Conservation (phyloP, 2,888 invertebrate species). For the Anarsia innoxiella region DNA sequence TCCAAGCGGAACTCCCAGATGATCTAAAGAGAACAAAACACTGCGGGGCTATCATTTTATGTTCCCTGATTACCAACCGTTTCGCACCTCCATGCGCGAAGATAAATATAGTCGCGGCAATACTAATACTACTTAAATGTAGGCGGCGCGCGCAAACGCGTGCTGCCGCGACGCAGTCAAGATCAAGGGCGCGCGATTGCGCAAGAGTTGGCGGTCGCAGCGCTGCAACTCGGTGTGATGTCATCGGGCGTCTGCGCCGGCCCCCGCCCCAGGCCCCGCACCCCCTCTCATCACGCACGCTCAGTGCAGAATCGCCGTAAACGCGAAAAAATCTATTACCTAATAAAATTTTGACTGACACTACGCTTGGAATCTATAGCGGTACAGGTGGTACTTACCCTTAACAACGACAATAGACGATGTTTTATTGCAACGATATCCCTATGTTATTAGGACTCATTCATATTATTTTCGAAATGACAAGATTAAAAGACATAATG, state of each 20-base stretch:
- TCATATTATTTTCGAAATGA: no score
- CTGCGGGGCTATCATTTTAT: constrained; percentile 37
- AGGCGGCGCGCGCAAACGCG: constrained; percentile 47
- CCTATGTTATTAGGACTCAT: no score
- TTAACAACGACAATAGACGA: no score
- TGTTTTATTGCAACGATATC: no score
- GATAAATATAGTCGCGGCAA: constrained; percentile 62
- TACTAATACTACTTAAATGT: constrained; percentile 49
- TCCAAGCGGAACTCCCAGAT: constrained; percentile 47
- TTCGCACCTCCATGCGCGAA: constrained; percentile 60
- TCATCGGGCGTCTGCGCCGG: constrained; percentile 48
- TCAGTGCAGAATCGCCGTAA: constrained; percentile 51
- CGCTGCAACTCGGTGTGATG: constrained; percentile 63
- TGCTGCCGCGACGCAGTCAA: constrained; percentile 72
- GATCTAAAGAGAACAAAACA: constrained; percentile 46
- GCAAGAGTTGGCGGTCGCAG: constrained; percentile 71
- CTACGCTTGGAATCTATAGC: no score
- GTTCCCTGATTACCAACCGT: constrained; percentile 43
- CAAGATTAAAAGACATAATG: no score
- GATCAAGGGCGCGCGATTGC: constrained; percentile 74
- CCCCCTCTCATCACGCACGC: constrained; percentile 23
- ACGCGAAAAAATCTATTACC: constrained; percentile 64
- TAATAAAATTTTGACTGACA: constrained; percentile 39
- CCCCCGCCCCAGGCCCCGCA: constrained; percentile 30
- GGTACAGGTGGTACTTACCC: no score